Conservation (phyloP, 2,888 invertebrate species). For the Cephus rjabovi region DNA sequence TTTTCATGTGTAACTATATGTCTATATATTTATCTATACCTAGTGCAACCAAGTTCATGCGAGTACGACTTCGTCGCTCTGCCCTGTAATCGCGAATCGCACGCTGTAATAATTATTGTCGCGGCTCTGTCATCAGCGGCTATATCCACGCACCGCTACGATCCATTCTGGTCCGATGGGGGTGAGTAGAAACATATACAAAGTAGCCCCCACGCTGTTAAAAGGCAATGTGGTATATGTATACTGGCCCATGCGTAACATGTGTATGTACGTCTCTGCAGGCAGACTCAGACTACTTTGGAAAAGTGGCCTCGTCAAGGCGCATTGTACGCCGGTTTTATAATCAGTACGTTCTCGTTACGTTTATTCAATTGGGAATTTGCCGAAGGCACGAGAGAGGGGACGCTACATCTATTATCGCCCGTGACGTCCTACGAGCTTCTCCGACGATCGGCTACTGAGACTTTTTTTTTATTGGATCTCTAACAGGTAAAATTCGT, state of each 20-base stretch:
- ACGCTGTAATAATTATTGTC: slow-evolving; percentile 64
- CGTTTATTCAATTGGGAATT: slow-evolving; percentile 2
- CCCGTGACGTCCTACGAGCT: not conserved
- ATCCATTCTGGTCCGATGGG: not conserved
- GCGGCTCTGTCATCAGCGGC: slow-evolving; percentile 63
- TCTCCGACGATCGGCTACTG: not conserved
- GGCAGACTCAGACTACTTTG: slow-evolving; percentile 17
- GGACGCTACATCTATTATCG: not conserved
- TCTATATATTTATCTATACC: not conserved
- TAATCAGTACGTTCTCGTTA: slow-evolving; percentile 34
- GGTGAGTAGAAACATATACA: slow-evolving; percentile 1
- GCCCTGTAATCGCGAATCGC: slow-evolving; percentile 65
- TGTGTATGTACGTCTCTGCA: not conserved
- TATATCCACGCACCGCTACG: slow-evolving; percentile 47
- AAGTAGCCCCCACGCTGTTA: slow-evolving; percentile 37
- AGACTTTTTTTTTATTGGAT: not conserved
- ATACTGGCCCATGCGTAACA: not conserved
- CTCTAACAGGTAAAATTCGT: not conserved
- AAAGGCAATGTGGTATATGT: not conserved
- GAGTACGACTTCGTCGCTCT: slow-evolving; percentile 1
- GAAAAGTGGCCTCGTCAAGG: slow-evolving; percentile 43
- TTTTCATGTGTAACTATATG: not conserved
- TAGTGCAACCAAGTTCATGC: not conserved
- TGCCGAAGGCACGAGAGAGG: not conserved
- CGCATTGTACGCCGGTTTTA: slow-evolving; percentile 47